Evolutionary conservation across 2,797 vertebrate genomes (phyloP).

Genomic region (Mallotus villosus): DNA sequence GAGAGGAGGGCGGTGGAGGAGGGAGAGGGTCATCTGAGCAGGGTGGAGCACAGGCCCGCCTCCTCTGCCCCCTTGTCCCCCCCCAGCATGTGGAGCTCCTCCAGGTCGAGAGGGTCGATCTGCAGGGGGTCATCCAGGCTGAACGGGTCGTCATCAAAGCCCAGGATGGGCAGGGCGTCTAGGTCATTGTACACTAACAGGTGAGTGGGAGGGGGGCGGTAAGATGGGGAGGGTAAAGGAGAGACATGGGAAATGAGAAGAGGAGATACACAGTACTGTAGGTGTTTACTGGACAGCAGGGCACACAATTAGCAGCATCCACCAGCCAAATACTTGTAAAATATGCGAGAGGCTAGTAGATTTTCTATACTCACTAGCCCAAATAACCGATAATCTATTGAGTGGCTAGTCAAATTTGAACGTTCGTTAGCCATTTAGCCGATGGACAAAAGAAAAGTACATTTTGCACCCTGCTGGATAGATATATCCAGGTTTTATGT

Average conservation of each 20-base stretch:
- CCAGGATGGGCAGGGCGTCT: conserved; percentile 68
- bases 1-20: too few relatives aligned
- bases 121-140: conserved; percentile 71
- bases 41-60: conserved; percentile 69
- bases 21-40: conserved; percentile 52
- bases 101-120: conserved; percentile 75
- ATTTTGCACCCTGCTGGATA: not conserved
- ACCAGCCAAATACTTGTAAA: too few relatives aligned
- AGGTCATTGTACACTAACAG: conserved; percentile 76
- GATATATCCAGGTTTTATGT: not conserved
- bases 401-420: too few relatives aligned
- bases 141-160: conserved; percentile 65
- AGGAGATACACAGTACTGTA: too few relatives aligned
- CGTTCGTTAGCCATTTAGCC: too few relatives aligned
- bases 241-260: not conserved
- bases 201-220: conserved; percentile 41
- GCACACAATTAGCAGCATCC: too few relatives aligned
- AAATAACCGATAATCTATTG: too few relatives aligned
- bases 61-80: conserved; percentile 75
- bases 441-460: not conserved
- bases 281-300: too few relatives aligned
- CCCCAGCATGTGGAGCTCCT: conserved; percentile 75
- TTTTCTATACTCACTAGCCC: too few relatives aligned
- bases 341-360: too few relatives aligned
- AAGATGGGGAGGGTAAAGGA: not conserved